Conservation (phyloP, 1,140 invertebrate species). For the Phortica variegata region DNA sequence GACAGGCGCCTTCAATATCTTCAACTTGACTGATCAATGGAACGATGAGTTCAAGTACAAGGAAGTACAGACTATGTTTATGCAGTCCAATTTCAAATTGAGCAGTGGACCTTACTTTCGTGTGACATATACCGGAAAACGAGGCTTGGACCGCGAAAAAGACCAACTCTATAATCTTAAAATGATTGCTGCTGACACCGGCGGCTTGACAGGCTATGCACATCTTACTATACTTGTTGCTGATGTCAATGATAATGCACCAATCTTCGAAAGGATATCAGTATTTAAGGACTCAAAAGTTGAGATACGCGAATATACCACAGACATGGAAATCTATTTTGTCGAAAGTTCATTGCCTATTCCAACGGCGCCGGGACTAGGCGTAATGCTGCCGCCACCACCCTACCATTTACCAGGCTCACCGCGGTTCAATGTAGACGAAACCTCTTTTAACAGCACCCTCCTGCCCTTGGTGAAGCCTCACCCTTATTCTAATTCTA, state of each 20-base stretch:
- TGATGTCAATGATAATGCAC: conserved; percentile 84
- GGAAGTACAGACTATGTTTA: conserved; percentile 47
- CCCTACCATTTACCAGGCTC: conserved; percentile 48
- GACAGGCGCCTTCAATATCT: conserved; percentile 40
- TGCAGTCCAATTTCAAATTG: conserved; percentile 40
- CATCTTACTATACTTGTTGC: conserved; percentile 70
- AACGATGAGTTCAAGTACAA: conserved; percentile 52
- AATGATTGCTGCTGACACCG: conserved; percentile 73
- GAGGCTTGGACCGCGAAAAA: conserved; percentile 75
- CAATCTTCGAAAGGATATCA: conserved; percentile 68
- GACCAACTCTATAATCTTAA: conserved; percentile 69
- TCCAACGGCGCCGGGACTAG: conserved; percentile 41
- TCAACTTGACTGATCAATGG: conserved; percentile 52
- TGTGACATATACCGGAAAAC: conserved; percentile 47
- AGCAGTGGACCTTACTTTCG: conserved; percentile 43
- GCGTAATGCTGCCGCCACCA: conserved; percentile 37
- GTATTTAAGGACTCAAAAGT: conserved; percentile 67
- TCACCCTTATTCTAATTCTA: too few relatives aligned
- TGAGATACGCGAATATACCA: conserved; percentile 64
- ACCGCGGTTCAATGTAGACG: conserved; percentile 28
- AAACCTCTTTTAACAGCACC: too few relatives aligned
- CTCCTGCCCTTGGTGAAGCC: too few relatives aligned
- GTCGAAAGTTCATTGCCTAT: conserved; percentile 43
- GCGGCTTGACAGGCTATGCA: conserved; percentile 71
- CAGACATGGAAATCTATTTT: conserved; percentile 62